Conservation (phyloP, 1,140 invertebrate species). For the Trialeurodes vaporariorum region DNA sequence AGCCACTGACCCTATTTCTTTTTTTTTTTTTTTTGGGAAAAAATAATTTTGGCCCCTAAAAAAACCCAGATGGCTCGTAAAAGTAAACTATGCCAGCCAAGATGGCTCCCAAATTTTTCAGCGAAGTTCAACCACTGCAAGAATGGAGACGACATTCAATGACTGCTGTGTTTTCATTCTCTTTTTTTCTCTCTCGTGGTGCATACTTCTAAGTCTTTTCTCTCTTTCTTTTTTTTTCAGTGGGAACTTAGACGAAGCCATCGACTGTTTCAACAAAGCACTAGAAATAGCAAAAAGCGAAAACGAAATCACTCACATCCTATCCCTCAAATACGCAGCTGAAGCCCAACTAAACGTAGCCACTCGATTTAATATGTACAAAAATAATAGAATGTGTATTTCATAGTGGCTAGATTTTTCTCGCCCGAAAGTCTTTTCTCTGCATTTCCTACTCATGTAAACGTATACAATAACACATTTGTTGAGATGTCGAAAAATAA, state of each 20-base stretch:
- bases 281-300: conserved; percentile 70
- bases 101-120: too few species aligned
- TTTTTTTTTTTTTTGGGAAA: too few species aligned
- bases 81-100: too few species aligned
- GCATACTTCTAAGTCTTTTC: conserved; percentile 7
- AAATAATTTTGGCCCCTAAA: too few species aligned
- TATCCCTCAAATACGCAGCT: conserved; percentile 72
- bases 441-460: not conserved
- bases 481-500: too few species aligned
- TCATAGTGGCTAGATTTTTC: not conserved
- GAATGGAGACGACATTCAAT: too few species aligned
- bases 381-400: not conserved
- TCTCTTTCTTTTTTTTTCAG: conserved; percentile 42
- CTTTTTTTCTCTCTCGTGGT: not conserved
- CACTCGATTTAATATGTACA: conserved; percentile 41
- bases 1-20: too few species aligned
- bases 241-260: conserved; percentile 67
- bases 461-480: not conserved
- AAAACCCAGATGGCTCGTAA: too few species aligned
- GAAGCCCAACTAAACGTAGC: conserved; percentile 71
- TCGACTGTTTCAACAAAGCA: conserved; percentile 82
- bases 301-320: conserved; percentile 77
- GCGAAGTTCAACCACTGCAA: too few species aligned
- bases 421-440: not conserved
- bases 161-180: too few species aligned